Evolutionary conservation across 2,113 vertebrate species (phyloP), one percentile per base, ranked within the genome.

Genomic region (Collichthys lucidus): DNA sequence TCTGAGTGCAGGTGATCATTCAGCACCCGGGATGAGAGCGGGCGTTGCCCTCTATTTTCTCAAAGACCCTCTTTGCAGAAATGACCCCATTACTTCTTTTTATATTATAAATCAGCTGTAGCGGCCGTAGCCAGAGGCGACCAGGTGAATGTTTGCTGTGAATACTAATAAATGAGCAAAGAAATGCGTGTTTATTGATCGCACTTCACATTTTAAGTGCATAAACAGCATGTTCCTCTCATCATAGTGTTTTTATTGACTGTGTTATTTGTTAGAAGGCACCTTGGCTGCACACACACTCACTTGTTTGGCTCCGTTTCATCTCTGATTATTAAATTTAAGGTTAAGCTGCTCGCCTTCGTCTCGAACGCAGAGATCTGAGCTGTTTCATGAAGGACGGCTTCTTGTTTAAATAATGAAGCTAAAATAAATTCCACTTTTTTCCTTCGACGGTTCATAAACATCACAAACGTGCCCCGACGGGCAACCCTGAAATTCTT

Each of bases 281-380:
- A 80, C 55, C 55, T 64, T 75, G 64, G 60, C 53, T 67, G 29
- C 63, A 57, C 19, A 24, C 63, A 74, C 59, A 80, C 20, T 52
- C 16, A 24, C 63, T 35, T 57, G 22, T 12, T 9, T 74, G 29
- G 40, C 73, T 64, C 53, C 0, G 76, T 76, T 79, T 86, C 56
- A 74, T 79, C 20, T 62, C 22, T 74, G 42, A 73, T 78, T 65
- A 71, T 69, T 77, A 68, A 20, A 75, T 79, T 76, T 71, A 60
- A 80, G 77, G 42, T 83, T 80, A 85, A 85, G 74, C 66, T 0
- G 59, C 79, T 88, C 83, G 74, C 73, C 71, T 44, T 15, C 0
- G 56, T 53, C n/a, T 69, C 63, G 59, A 61, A 61, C 17, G 17
- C 46, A 29, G 69, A 65, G 57, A 83, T 77, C 69, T 50, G 77